Base-by-base conservation (phyloP, 2,888 invertebrate species). In the Galerucella calmariensis region DNA sequence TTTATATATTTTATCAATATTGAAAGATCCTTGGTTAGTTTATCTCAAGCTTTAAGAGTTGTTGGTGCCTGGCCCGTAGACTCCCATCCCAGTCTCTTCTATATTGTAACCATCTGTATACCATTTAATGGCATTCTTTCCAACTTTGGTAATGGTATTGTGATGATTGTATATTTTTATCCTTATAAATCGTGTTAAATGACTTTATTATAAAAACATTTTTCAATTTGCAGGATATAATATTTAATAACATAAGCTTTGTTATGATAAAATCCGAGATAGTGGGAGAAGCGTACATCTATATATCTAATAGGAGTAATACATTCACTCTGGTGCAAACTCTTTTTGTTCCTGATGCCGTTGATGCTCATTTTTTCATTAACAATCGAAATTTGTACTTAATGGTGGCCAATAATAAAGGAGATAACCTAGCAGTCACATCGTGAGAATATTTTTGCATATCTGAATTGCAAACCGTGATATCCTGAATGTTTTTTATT, bases 311-410 rank as follows among this genome's bases (percentile, higher is more conserved):
- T 27, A 61, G 65, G n/a, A 56, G 16, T 10, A 67, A 46, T 61
- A 48, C 12, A 9, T 59, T 61, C 41, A 56, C 35, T 58, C 75
- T 77, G 51, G 69, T 83, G 35, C 83, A 83, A 76, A 77, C 75
- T 41, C 77, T 84, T 16, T 70, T 53, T n/a, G 69, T 78, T 9
- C 75, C 75, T 10, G 61, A 75, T 61, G 71, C 79, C 51, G 75
- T 74, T 6, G 84, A 84, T 77, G 83, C 81, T 12, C 74, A 69
- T 41, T 83, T 86, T 67, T 85, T 86, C 77, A 73, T 77, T 24
- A 83, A 82, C 41, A 74, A 78, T 59, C 75, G 77, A 66, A 71
- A 79, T 71, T 75, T 82, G 67, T 85, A 82, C 76, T 80, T 85
- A 71, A 74, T 82, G 46, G 77, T 82, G 41, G 63, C 79, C 2